phyloP scores from a whole-genome alignment of 1,140 invertebrate species.

The Phenacoccus solenopsis region DNA sequence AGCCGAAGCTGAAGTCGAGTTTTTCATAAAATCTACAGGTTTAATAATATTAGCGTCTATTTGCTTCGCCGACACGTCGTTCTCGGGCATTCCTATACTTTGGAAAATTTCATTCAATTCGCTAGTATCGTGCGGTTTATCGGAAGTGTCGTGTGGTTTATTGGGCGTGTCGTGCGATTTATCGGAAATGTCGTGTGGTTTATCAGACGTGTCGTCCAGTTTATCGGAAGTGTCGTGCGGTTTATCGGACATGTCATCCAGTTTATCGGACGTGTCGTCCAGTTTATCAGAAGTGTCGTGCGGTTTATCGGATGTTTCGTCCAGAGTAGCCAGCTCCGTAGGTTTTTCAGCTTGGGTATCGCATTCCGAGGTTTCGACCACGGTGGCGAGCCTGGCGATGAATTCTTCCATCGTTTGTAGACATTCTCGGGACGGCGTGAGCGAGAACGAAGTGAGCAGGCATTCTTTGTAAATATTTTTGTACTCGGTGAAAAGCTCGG shows the following conservation, averaged over 20 bases:
- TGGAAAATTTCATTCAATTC: background rate
- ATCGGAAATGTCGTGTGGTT: too few relatives aligned
- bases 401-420: slow-evolving; percentile 38
- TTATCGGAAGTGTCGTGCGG: too few relatives aligned
- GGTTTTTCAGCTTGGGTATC: too few relatives aligned
- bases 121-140: too few relatives aligned
- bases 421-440: slow-evolving; percentile 41
- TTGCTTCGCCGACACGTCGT: background rate
- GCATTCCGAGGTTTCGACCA: background rate
- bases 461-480: slow-evolving; percentile 42
- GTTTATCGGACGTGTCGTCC: too few relatives aligned
- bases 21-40: background rate
- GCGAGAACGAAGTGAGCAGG: slow-evolving; percentile 47
- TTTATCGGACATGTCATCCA: too few relatives aligned
- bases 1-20: background rate
- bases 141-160: too few relatives aligned
- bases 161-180: too few relatives aligned
- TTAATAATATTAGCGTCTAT: background rate
- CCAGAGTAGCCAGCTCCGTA: too few relatives aligned
- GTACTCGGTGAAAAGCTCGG: background rate
- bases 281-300: too few relatives aligned
- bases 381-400: background rate
- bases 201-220: too few relatives aligned
- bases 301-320: too few relatives aligned
- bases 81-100: background rate